Conservation (phyloP, 2,888 invertebrate species). For the Silvanus unidentatus region DNA sequence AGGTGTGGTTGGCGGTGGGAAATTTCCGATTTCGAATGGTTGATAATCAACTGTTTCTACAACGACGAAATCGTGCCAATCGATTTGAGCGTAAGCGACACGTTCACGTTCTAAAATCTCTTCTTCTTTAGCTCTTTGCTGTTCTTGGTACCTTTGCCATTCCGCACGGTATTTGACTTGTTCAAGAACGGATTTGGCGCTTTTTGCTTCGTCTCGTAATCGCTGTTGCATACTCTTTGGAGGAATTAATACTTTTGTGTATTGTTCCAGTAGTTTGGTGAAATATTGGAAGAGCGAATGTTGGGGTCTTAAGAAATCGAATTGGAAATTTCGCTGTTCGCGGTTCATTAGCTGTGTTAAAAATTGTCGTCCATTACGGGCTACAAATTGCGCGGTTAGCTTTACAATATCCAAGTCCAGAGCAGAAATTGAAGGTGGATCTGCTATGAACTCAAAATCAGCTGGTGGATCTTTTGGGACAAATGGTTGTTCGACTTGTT, state of each 20-base stretch:
- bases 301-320: constrained; percentile 97
- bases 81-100: constrained; percentile 94
- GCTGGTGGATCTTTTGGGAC: constrained; percentile 87
- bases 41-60: constrained; percentile 99
- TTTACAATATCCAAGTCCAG: constrained; percentile 97
- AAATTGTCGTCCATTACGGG: constrained; percentile 96
- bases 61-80: constrained; percentile 99
- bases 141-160: constrained; percentile 93
- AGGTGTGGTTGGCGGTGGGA: constrained; percentile 95
- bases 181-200: constrained; percentile 67
- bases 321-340: constrained; percentile 96
- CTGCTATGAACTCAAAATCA: constrained; percentile 91
- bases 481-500: constrained; percentile 80
- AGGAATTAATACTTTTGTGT: constrained; percentile 93
- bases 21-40: constrained; percentile 90
- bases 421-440: constrained; percentile 97
- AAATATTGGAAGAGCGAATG: constrained; percentile 98
- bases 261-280: constrained; percentile 95
- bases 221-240: constrained; percentile 83
- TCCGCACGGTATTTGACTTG: constrained; percentile 91
- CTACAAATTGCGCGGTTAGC: constrained; percentile 97
- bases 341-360: constrained; percentile 97
- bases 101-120: constrained; percentile 71
- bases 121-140: constrained; percentile 87
- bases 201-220: constrained; percentile 70